Percentiles rank a stretch among this genome's conserved stretches.
Conservation (phyloP, 2,797 vertebrate genomes). For the Tiaroga cobitis region DNA sequence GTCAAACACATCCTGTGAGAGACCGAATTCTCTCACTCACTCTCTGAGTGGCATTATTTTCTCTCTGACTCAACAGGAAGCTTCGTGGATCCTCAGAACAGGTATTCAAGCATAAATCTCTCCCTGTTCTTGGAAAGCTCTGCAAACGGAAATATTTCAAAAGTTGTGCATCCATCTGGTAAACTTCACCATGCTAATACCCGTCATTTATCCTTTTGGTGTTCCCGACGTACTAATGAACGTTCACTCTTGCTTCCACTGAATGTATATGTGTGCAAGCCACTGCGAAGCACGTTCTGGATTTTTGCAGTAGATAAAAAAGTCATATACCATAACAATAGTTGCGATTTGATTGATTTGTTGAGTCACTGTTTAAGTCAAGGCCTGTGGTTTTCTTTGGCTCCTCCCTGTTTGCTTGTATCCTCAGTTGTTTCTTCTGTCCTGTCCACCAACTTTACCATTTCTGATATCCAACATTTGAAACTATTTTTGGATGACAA, state of each 20-base stretch:
- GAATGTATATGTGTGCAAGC: not conserved
- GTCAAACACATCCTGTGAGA: conserved; percentile 46
- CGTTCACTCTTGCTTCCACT: not conserved
- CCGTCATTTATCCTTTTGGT: not conserved
- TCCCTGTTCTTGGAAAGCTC: not conserved
- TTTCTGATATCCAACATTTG: not conserved
- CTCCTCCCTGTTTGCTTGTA: conserved; percentile 32
- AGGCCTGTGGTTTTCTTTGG: conserved; percentile 47
- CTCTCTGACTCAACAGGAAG: conserved; percentile 36
- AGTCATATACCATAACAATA: not conserved
- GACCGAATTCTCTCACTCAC: conserved; percentile 45
- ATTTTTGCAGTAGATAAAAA: not conserved
- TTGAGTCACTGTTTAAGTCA: conserved; percentile 42
- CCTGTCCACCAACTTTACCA: conserved; percentile 1
- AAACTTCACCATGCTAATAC: not conserved
- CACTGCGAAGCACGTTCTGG: not conserved
- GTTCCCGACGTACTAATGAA: not conserved
- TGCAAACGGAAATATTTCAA: not conserved
- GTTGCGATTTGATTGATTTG: conserved; percentile 1
- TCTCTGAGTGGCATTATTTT: not conserved
- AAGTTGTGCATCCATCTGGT: not conserved
- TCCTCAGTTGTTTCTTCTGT: conserved; percentile 21
- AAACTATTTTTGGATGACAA: not conserved
- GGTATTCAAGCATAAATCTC: conserved; percentile 7
- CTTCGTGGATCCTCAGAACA: not conserved